Evolutionary conservation across 2,888 invertebrate species (phyloP).

Genomic region (Macrosoma leucophasiata): DNA sequence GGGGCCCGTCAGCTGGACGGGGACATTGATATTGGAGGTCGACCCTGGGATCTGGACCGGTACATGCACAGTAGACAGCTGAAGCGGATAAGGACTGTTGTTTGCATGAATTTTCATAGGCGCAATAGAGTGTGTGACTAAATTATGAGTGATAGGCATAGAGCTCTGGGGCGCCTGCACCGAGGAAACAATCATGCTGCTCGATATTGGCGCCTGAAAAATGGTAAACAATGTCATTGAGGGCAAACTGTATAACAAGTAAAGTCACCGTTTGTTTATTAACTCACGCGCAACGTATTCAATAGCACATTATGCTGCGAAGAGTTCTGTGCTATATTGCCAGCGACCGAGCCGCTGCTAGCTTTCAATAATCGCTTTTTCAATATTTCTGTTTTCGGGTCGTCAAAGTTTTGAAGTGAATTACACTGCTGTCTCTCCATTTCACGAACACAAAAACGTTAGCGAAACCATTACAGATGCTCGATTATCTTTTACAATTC

Average conservation of each 20-base stretch:
- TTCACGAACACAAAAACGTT: constrained; percentile 52
- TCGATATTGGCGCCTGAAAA: constrained; percentile 68
- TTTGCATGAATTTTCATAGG: constrained; percentile 64
- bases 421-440: constrained; percentile 71
- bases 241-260: constrained; percentile 33
- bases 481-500: constrained; percentile 56
- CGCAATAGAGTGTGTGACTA: constrained; percentile 63
- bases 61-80: constrained; percentile 65
- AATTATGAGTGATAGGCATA: constrained; percentile 60
- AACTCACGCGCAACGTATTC: constrained; percentile 68
- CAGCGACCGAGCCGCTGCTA: constrained; percentile 42
- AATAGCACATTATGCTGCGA: constrained; percentile 64
- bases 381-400: constrained; percentile 67
- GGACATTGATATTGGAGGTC: constrained; percentile 63
- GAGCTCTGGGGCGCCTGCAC: constrained; percentile 65
- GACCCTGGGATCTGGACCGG: constrained; percentile 68
- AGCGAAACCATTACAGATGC: constrained; percentile 57
- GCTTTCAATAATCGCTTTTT: constrained; percentile 71
- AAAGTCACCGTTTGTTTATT: constrained; percentile 25
- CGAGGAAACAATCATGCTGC: constrained; percentile 71
- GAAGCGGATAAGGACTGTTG: constrained; percentile 57
- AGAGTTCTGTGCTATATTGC: constrained; percentile 48
- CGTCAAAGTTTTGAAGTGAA: constrained; percentile 73
- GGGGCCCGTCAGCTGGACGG: constrained; percentile 60
- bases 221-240: constrained; percentile 43